A percentile compares a stretch with the other conserved stretches of the same genome.
phyloP scores from a whole-genome alignment of 2,888 invertebrate genomes.

The Odontocolon sp. region DNA sequence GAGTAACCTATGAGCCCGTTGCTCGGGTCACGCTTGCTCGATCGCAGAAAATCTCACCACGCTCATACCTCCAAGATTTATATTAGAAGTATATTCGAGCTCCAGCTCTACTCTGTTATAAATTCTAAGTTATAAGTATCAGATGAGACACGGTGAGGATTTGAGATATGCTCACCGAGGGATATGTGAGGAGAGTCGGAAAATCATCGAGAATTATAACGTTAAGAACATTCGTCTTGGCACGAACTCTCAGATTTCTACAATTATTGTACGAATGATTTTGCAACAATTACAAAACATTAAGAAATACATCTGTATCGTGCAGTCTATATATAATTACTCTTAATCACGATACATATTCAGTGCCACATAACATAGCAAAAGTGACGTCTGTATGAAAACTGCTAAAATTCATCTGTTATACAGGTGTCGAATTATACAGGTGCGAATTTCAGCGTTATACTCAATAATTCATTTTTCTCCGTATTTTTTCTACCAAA shows the following conservation, averaged over 20 bases:
- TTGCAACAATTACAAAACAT: no score
- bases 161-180: slow-evolving; percentile 34
- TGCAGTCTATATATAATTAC: no score
- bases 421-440: neutral
- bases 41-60: slow-evolving; percentile 28
- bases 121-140: slow-evolving; percentile 26
- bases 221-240: neutral
- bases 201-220: no score
- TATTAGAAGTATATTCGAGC: slow-evolving; percentile 23
- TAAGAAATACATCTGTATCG: no score
- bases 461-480: neutral
- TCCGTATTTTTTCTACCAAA: neutral
- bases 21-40: slow-evolving; percentile 35
- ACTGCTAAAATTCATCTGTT: no score
- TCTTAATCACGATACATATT: no score
- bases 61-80: slow-evolving; percentile 32
- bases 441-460: neutral
- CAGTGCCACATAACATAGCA: no score
- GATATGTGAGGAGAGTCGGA: no score
- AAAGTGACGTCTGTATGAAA: no score
- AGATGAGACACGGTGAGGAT: slow-evolving; percentile 31
- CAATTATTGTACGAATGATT: no score
- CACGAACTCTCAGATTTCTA: no score
- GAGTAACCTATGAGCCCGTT: slow-evolving; percentile 17
- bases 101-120: slow-evolving; percentile 5